These are phyloP conservation scores for Podarcis lilfordi DNA, from an alignment of 2,797 vertebrate genomes.

Conservation along the genomic window DNA sequence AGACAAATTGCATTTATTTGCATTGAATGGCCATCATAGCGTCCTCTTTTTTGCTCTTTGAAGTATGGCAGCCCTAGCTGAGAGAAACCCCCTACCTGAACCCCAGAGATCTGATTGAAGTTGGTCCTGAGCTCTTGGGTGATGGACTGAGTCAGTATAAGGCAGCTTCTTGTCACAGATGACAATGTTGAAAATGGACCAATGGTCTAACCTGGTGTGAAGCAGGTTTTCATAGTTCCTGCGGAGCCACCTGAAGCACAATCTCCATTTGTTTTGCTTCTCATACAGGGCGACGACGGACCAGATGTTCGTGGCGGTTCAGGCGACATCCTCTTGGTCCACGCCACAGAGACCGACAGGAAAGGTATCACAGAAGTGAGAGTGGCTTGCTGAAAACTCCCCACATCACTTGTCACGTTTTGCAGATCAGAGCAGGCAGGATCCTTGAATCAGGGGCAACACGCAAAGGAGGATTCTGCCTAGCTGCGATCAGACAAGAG, in stretches of 20 bases:
- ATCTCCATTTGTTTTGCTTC: not conserved
- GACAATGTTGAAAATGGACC: too few relatives aligned
- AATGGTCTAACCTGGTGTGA: too few relatives aligned
- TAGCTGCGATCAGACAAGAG: conserved; percentile 28
- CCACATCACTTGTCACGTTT: accelerated
- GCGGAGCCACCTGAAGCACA: not conserved
- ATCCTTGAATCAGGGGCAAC: not conserved
- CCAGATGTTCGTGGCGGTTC: conserved; percentile 97
- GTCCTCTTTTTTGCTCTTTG: too few relatives aligned
- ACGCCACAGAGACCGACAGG: conserved; percentile 95
- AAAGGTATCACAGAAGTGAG: conserved; percentile 83
- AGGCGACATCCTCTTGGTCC: conserved; percentile 93
- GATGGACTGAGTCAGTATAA: too few relatives aligned
- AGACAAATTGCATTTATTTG: too few relatives aligned
- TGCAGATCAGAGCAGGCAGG: not conserved
- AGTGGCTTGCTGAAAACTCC: not conserved
- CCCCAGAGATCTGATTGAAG: too few relatives aligned
- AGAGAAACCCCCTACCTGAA: too few relatives aligned
- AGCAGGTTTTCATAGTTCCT: too few relatives aligned
- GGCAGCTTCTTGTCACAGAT: too few relatives aligned
- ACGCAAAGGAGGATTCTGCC: not conserved
- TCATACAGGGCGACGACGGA: conserved; percentile 90
- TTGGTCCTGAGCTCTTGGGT: too few relatives aligned
- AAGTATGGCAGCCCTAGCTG: too few relatives aligned
- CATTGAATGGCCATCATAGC: too few relatives aligned